These are phyloP conservation scores for Matsumyia berberina DNA, from an alignment of 2,888 invertebrate species.

Conservation along the genomic window DNA sequence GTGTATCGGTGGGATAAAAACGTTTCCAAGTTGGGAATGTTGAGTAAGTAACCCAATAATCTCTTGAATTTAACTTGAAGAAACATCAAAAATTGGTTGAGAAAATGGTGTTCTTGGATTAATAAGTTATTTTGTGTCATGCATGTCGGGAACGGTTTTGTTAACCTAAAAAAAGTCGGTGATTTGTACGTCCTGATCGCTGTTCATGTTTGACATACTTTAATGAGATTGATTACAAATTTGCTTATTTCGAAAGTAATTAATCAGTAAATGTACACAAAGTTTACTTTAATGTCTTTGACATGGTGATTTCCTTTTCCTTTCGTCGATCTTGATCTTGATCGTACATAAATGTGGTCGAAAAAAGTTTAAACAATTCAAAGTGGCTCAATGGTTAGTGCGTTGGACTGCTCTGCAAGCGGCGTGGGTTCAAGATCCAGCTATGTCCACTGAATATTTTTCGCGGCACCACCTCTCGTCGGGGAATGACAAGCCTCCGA, in stretches of 20 bases:
- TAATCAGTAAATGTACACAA: conserved; percentile 13
- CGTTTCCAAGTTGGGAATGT: conserved; percentile 1
- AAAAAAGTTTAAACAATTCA: neutral
- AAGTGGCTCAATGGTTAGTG: no score
- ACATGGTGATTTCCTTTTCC: neutral
- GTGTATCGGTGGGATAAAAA: conserved; percentile 12
- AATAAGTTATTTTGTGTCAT: neutral
- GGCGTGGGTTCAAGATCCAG: no score
- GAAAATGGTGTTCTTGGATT: conserved; percentile 19
- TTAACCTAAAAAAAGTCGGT: conserved; percentile 6
- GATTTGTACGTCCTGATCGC: conserved; percentile 51
- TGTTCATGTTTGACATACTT: conserved; percentile 50
- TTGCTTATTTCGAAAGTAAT: conserved; percentile 33
- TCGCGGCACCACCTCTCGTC: no score
- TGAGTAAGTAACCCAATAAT: conserved; percentile 24
- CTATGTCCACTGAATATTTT: no score
- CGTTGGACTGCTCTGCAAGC: no score
- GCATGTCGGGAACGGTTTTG: neutral
- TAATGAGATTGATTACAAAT: conserved; percentile 45
- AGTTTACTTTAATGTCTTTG: conserved; percentile 19
- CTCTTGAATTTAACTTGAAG: conserved; percentile 8
- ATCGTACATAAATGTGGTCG: neutral
- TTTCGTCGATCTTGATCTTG: neutral
- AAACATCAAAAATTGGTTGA: conserved; percentile 18
- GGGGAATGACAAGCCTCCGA: no score